Evolutionary conservation across 2,113 vertebrate genomes (phyloP), one percentile per base, ranked within the genome.

Genomic region (Tupaia tana): DNA sequence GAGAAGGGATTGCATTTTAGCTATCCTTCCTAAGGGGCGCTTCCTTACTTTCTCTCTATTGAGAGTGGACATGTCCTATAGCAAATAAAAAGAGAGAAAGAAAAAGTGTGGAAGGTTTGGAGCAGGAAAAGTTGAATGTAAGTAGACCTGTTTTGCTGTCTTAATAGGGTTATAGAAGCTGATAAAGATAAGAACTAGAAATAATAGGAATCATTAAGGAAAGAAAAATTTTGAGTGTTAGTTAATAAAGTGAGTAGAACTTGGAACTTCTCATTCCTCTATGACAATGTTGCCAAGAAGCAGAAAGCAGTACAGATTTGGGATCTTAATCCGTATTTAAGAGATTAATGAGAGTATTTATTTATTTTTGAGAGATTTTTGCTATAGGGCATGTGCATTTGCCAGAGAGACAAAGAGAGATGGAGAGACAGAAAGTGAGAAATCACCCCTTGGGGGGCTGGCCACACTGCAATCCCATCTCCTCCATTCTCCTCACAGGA

Each of bases 91-190:
- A 43, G 43, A 43, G 43, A 43, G 43, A 43, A 43, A 88, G 14
- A 81, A 75, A 25, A 74, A n/a, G 4, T 73, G 18, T 91, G 22
- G 11, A 83, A 31, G 12, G 5, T 82, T 29, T 94, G 29, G 10
- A 85, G 24, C 56, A 56, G 67, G 54, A 31, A 56, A 85, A 15
- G 52, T 89, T 95, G 74, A 81, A 18, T 84, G 13, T 89, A 85
- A n/a, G 2, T 66, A 85, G 18, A 43, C 25, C 31, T 81, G 7
- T 85, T 96, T 88, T 88, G 29, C 63, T 59, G 8, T 86, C 27
- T 59, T 80, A 77, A 43, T 85, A 81, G 61, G 12, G 29, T 90
- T 92, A 91, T 84, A 31, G 59, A 93, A 73, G 22, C 77, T 87
- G 81, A 70, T 74, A 31, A 91, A 82, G 31, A 14, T 31, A 34